Evolutionary conservation across 2,797 vertebrate genomes (phyloP).

Genomic region (Pseudochirops corinnae): DNA sequence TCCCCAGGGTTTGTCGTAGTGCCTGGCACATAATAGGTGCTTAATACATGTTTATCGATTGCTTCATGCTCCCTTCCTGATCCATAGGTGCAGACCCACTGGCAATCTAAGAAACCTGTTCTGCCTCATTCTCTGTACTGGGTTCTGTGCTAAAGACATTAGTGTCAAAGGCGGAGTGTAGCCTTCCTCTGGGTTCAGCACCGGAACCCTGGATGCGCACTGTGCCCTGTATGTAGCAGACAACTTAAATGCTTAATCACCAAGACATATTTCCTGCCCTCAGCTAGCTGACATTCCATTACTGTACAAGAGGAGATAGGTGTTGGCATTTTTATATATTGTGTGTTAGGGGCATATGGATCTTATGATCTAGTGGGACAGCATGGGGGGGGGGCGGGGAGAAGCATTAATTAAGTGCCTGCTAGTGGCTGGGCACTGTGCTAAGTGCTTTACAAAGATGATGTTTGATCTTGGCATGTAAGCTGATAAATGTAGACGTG

Average conservation of each 20-base stretch:
- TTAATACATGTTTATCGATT: neutral
- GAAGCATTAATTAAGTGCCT: neutral
- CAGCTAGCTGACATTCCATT: neutral
- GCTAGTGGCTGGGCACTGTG: neutral
- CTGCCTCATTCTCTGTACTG: fast-evolving
- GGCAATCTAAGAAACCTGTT: too few relatives aligned
- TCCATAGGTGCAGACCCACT: too few relatives aligned
- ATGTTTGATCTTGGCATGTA: neutral
- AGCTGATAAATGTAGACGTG: neutral
- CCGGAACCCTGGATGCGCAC: too few relatives aligned
- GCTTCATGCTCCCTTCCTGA: neutral
- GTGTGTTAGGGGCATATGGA: neutral
- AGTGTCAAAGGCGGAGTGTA: too few relatives aligned
- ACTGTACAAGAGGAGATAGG: too few relatives aligned
- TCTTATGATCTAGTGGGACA: neutral
- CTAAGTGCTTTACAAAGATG: neutral
- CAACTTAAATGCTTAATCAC: neutral
- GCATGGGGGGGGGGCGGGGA: too few relatives aligned
- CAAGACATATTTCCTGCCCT: neutral
- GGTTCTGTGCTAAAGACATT: too few relatives aligned
- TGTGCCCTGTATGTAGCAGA: too few relatives aligned
- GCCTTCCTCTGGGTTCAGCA: too few relatives aligned
- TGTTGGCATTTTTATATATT: neutral
- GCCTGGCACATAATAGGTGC: neutral
- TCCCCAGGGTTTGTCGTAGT: neutral